Percentiles rank a stretch among this genome's conserved stretches.
These are phyloP conservation scores for Troides aeacus DNA, from an alignment of 2,888 invertebrate species.

Conservation along the genomic window DNA sequence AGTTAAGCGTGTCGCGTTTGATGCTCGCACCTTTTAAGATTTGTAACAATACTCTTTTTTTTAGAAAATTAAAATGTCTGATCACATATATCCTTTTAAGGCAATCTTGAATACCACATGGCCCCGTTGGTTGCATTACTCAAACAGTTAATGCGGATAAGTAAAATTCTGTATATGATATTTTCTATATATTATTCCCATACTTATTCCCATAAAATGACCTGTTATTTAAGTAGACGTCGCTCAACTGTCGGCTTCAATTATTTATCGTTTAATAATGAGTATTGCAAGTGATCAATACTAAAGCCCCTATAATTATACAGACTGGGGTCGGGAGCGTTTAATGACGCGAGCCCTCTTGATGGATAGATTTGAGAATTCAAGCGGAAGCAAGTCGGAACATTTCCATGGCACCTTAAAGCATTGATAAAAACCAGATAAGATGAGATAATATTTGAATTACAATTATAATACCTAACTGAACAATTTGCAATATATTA, in stretches of 20 bases:
- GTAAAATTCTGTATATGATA: not conserved
- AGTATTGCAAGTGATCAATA: conserved; percentile 5
- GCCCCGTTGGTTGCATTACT: too few species aligned
- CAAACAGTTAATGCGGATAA: not conserved
- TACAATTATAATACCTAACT: too few species aligned
- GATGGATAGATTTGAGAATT: conserved; percentile 7
- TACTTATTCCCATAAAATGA: not conserved
- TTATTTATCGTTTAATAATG: not conserved
- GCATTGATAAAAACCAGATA: too few species aligned
- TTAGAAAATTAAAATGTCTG: too few species aligned
- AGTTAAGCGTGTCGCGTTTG: too few species aligned
- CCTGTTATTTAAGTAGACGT: not conserved
- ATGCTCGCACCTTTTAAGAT: too few species aligned
- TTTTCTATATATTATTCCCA: not conserved
- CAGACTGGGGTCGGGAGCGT: not conserved
- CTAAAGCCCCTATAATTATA: conserved; percentile 11
- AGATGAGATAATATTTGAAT: too few species aligned
- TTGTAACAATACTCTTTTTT: too few species aligned
- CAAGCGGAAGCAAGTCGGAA: not conserved
- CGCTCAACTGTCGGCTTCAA: not conserved
- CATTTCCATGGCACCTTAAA: too few species aligned
- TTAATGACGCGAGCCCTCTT: not conserved
- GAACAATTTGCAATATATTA: too few species aligned
- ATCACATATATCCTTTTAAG: too few species aligned
- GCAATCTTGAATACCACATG: too few species aligned